phyloP scores from a whole-genome alignment of 2,113 vertebrate genomes.

The Cololabis saira region DNA sequence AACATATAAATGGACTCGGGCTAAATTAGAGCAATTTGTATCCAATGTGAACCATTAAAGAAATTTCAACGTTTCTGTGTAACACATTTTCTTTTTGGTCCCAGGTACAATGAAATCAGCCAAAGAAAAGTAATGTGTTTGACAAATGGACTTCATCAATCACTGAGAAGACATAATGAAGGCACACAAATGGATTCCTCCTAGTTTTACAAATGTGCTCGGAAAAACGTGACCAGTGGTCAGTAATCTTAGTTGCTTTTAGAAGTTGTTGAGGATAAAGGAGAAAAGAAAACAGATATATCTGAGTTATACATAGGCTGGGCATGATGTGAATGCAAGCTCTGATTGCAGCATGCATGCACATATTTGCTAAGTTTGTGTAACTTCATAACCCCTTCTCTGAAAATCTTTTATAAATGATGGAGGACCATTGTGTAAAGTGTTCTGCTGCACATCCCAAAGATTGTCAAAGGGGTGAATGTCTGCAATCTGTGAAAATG shows the following conservation, averaged over 20 bases:
- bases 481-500: too few species aligned
- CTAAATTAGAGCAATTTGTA: conserved; percentile 52
- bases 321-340: too few species aligned
- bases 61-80: conserved; percentile 30
- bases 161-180: conserved; percentile 16
- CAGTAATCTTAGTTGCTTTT: neutral
- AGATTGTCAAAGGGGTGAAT: too few species aligned
- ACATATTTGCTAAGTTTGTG: too few species aligned
- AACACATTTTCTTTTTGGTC: conserved; percentile 4
- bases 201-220: neutral
- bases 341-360: too few species aligned
- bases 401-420: too few species aligned
- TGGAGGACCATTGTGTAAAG: too few species aligned
- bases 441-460: too few species aligned
- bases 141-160: conserved; percentile 49
- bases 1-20: conserved; percentile 26
- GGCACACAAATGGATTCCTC: conserved; percentile 12
- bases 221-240: conserved; percentile 3
- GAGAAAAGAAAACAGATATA: neutral
- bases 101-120: conserved; percentile 17
- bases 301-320: neutral
- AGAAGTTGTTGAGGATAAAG: neutral
- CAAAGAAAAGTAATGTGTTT: conserved; percentile 34
- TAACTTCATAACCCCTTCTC: too few species aligned
- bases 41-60: conserved; percentile 41